phyloP scores from a whole-genome alignment of 2,888 invertebrate genomes.

The Nymphalis polychloros region DNA sequence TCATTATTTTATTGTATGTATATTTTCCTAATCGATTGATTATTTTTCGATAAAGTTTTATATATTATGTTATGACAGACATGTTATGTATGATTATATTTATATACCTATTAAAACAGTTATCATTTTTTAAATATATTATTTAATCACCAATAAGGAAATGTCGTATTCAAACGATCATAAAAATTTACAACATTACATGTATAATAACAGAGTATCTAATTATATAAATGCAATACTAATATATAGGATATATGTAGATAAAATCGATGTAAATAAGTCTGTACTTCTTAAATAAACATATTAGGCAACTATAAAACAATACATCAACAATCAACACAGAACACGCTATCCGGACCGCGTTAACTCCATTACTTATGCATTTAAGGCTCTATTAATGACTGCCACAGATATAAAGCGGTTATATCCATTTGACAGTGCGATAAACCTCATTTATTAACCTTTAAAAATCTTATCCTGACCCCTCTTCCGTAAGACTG shows the following conservation, averaged over 20 bases:
- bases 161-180: no score
- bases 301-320: not conserved
- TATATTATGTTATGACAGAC: not conserved
- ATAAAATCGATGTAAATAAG: no score
- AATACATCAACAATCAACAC: not conserved
- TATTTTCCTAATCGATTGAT: conserved; percentile 2
- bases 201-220: no score
- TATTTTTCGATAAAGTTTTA: not conserved
- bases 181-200: no score
- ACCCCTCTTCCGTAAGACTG: conserved; percentile 76
- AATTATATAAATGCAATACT: no score
- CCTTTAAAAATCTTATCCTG: conserved; percentile 60
- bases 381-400: conserved; percentile 46
- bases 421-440: conserved; percentile 54
- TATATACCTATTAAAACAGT: not conserved
- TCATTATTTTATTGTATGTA: not conserved
- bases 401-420: conserved; percentile 41
- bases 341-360: conserved; percentile 24
- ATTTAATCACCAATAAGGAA: no score
- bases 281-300: not conserved
- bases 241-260: no score
- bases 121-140: no score
- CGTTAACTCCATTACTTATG: conserved; percentile 40
- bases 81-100: not conserved
- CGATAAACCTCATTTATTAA: conserved; percentile 56